Evolutionary conservation across 2,797 vertebrate genomes (phyloP).

Genomic region (Manis pentadactyla): DNA sequence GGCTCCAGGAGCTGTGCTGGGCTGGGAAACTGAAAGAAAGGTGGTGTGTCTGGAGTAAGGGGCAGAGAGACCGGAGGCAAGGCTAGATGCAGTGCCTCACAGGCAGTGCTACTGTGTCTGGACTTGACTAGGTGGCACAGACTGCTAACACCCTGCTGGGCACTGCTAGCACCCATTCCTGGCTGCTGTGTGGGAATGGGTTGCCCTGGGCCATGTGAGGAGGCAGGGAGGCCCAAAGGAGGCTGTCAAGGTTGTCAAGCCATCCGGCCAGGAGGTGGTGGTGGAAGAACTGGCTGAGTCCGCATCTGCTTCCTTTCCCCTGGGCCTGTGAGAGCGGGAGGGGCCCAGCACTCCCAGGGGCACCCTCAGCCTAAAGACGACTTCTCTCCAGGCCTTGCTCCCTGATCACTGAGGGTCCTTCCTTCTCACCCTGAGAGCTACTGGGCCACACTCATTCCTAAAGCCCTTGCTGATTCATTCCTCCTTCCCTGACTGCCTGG

Average conservation of each 20-base stretch:
- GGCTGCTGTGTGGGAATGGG: neutral
- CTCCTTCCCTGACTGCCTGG: neutral
- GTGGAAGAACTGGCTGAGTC: neutral
- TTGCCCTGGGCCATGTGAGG: neutral
- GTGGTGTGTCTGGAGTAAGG: neutral
- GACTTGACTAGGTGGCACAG: neutral
- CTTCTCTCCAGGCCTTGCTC: too few species aligned
- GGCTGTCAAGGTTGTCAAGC: too few species aligned
- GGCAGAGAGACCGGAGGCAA: neutral
- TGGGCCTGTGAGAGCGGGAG: neutral
- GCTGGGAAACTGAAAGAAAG: neutral
- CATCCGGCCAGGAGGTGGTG: neutral
- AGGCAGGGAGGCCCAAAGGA: neutral
- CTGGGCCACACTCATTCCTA: neutral
- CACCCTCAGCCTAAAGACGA: neutral
- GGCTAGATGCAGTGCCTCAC: too few species aligned
- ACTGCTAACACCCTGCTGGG: neutral
- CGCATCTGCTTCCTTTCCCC: neutral
- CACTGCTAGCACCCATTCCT: neutral
- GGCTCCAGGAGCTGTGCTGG: neutral
- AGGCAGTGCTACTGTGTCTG: neutral
- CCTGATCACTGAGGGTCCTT: neutral
- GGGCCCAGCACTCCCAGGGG: accelerated
- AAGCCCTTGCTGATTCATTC: neutral
- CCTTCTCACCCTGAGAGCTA: neutral